Conservation (phyloP, 2,888 invertebrate species). For the Troides helena region DNA sequence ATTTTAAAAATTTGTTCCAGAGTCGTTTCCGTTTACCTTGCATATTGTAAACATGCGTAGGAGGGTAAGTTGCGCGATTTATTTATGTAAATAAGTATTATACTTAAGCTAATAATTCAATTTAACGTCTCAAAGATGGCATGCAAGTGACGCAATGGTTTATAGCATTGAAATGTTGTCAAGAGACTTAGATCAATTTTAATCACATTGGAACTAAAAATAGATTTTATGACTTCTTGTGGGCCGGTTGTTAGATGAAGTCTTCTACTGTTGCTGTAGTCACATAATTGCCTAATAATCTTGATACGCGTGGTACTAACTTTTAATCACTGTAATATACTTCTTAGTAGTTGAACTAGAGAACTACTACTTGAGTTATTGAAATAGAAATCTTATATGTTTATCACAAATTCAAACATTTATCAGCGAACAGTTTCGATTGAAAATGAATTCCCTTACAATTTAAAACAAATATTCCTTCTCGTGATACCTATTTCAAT, state of each 20-base stretch:
- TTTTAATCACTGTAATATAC: too few species aligned
- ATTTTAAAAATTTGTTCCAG: too few species aligned
- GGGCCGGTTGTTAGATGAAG: background rate
- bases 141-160: conserved; percentile 6
- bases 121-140: conserved; percentile 26
- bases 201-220: conserved; percentile 1
- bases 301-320: background rate
- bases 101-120: conserved; percentile 27
- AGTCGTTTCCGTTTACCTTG: too few species aligned
- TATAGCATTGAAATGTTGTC: conserved; percentile 6
- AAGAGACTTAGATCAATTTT: background rate
- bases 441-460: too few species aligned
- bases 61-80: conserved; percentile 12
- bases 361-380: too few species aligned
- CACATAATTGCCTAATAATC: background rate
- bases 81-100: conserved; percentile 25
- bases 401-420: too few species aligned
- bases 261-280: background rate
- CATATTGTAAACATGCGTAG: conserved; percentile 10
- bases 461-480: too few species aligned
- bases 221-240: background rate
- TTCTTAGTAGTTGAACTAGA: too few species aligned
- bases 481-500: too few species aligned
- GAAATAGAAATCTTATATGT: too few species aligned
- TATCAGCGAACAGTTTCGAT: too few species aligned